Conservation (phyloP, 2,113 vertebrate genomes). For the Callipepla squamata region DNA sequence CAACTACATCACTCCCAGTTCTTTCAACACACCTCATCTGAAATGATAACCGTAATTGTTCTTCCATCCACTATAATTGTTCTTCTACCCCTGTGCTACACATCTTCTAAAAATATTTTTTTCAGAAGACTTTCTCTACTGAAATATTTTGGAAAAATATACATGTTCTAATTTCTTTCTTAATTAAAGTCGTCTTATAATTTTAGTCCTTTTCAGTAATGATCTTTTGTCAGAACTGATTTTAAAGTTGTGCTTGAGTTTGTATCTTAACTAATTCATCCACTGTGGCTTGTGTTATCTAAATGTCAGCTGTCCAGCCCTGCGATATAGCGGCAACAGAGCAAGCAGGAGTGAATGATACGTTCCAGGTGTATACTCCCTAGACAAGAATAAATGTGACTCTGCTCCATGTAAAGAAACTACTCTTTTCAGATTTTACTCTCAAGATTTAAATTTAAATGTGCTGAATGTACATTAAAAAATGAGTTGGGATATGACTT, state of each 20-base stretch:
- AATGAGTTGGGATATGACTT: background rate
- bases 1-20: conserved; percentile 70
- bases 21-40: conserved; percentile 76
- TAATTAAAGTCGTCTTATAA: background rate
- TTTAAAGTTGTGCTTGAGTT: background rate
- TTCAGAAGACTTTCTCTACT: background rate
- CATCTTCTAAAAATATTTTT: conserved; percentile 72
- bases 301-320: background rate
- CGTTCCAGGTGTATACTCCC: background rate
- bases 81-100: conserved; percentile 1
- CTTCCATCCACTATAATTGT: background rate
- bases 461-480: background rate
- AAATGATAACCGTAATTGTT: conserved; percentile 66
- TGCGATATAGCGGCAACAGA: background rate
- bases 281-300: background rate
- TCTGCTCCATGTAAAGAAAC: background rate
- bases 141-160: background rate
- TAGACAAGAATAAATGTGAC: background rate
- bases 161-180: background rate
- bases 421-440: background rate
- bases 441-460: background rate
- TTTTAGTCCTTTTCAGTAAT: conserved; percentile 54
- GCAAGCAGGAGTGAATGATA: background rate
- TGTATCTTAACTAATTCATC: background rate
- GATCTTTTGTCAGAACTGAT: conserved; percentile 31